These are phyloP conservation scores for Upupa epops DNA, from an alignment of 2,113 vertebrate genomes.

Conservation along the genomic window DNA sequence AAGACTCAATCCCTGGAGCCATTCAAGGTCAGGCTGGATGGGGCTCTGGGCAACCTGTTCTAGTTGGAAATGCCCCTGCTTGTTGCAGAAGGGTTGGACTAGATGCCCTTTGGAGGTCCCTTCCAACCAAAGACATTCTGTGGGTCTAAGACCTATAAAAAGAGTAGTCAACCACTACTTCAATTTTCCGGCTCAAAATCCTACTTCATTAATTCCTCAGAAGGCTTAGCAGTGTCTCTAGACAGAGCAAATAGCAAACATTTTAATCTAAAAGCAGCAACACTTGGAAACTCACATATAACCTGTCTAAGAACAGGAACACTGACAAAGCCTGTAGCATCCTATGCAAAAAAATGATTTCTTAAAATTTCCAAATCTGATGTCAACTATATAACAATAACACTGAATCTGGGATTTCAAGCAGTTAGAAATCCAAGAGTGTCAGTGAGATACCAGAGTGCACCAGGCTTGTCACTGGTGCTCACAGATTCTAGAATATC, in stretches of 20 bases:
- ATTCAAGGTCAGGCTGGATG: too few relatives aligned
- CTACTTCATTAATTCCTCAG: background rate
- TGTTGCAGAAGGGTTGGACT: too few relatives aligned
- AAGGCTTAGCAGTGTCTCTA: background rate
- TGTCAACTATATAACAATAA: background rate
- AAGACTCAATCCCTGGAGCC: too few relatives aligned
- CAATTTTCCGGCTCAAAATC: background rate
- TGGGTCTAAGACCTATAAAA: background rate
- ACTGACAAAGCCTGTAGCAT: background rate
- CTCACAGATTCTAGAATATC: background rate
- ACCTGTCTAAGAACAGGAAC: background rate
- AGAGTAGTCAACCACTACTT: background rate
- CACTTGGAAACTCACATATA: background rate
- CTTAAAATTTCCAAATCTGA: background rate
- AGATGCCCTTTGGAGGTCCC: too few relatives aligned
- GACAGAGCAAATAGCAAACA: background rate
- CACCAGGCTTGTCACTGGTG: background rate
- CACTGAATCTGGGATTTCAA: background rate
- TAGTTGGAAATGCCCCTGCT: too few relatives aligned
- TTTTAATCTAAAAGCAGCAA: background rate
- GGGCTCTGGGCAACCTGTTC: too few relatives aligned
- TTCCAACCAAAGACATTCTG: too few relatives aligned
- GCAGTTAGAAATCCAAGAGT: background rate
- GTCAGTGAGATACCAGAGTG: background rate
- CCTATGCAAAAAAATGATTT: background rate